These are phyloP conservation scores for Heliconius congener DNA, from an alignment of 1,140 invertebrate genomes.

Conservation along the genomic window DNA sequence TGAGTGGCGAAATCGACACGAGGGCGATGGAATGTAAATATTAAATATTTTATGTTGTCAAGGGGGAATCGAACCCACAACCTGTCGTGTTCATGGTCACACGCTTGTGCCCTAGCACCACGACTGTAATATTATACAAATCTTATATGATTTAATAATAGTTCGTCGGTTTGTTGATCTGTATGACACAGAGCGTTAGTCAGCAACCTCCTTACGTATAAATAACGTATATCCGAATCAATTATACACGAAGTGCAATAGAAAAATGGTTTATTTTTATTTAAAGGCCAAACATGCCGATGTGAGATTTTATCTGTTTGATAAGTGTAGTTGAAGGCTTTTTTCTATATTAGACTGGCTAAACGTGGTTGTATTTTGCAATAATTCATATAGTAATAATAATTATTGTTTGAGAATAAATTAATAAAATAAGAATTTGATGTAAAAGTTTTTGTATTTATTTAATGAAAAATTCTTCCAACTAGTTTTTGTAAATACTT, in stretches of 20 bases:
- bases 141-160: neutral
- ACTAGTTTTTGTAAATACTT: too few relatives aligned
- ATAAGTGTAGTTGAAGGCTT: slow-evolving; percentile 1
- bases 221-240: slow-evolving; percentile 33
- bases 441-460: too few relatives aligned
- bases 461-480: too few relatives aligned
- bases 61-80: too few relatives aligned
- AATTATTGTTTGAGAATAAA: neutral
- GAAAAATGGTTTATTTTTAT: slow-evolving; percentile 31
- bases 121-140: neutral
- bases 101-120: too few relatives aligned
- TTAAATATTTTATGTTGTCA: too few relatives aligned
- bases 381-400: neutral
- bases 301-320: neutral
- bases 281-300: slow-evolving; percentile 20
- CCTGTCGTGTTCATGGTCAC: too few relatives aligned
- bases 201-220: slow-evolving; percentile 38
- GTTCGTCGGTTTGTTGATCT: slow-evolving; percentile 7
- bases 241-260: slow-evolving; percentile 30
- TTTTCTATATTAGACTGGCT: neutral
- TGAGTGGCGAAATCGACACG: too few relatives aligned
- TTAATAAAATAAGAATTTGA: neutral
- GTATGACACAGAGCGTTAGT: slow-evolving; percentile 45
- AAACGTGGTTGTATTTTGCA: neutral
- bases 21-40: too few relatives aligned